Conservation (phyloP, 1,140 invertebrate genomes). For the Paramacrobiotus metropolitanus region DNA sequence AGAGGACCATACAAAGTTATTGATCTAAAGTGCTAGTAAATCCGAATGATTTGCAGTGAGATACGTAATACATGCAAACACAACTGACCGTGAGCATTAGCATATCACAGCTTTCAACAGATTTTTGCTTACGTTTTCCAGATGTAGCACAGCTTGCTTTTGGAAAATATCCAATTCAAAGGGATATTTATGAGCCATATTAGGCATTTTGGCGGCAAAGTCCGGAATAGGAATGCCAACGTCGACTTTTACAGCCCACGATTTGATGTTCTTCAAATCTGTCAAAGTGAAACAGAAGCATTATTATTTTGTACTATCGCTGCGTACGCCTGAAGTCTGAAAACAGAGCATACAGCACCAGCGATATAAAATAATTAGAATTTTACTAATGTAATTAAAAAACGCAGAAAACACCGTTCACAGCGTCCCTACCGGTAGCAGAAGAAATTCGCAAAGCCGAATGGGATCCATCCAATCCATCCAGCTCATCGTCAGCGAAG, state of each 20-base stretch:
- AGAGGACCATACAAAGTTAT: neutral
- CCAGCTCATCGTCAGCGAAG: too few species aligned
- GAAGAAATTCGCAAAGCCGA: too few species aligned
- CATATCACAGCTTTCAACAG: neutral
- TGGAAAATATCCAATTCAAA: slow-evolving; percentile 95
- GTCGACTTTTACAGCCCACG: slow-evolving; percentile 70
- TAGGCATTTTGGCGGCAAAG: slow-evolving; percentile 54
- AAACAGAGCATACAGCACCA: too few species aligned
- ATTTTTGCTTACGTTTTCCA: slow-evolving; percentile 45
- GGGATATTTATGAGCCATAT: slow-evolving; percentile 58
- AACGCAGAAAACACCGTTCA: too few species aligned
- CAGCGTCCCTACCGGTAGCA: too few species aligned
- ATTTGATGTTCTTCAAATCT: slow-evolving; percentile 22
- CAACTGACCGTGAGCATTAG: neutral
- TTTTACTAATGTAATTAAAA: too few species aligned
- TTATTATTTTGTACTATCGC: too few species aligned
- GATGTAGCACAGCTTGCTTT: slow-evolving; percentile 72
- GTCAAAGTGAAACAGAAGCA: neutral
- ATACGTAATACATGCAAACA: neutral
- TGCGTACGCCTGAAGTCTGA: too few species aligned
- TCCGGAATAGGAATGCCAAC: slow-evolving; percentile 48
- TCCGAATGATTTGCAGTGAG: neutral
- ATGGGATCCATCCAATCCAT: too few species aligned
- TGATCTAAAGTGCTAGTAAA: neutral
- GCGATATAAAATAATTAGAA: too few species aligned